Percentiles rank a stretch among this genome's conserved stretches.
Evolutionary conservation across 1,140 invertebrate species (phyloP).

Genomic region (Heliconius congener): DNA sequence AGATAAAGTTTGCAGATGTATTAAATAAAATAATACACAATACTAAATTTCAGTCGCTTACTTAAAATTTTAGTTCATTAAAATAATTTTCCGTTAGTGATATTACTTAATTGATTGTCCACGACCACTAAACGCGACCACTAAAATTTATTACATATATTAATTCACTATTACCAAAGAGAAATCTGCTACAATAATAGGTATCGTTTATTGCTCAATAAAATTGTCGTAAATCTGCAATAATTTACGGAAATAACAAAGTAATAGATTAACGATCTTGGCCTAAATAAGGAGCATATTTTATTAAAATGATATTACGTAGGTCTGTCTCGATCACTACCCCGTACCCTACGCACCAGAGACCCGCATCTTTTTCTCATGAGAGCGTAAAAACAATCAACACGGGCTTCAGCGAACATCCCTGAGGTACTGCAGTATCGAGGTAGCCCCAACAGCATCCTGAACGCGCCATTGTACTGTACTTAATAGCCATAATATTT

Average conservation of each 20-base stretch:
- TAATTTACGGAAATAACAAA: constrained; percentile 10
- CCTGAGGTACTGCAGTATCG: too few species aligned
- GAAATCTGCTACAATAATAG: neutral
- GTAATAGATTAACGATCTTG: constrained; percentile 2
- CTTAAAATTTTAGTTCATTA: neutral
- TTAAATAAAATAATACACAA: too few species aligned
- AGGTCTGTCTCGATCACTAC: neutral
- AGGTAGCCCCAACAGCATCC: too few species aligned
- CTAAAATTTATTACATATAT: neutral
- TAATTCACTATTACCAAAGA: neutral
- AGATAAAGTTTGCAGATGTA: too few species aligned
- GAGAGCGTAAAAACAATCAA: too few species aligned
- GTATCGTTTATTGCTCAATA: constrained; percentile 9
- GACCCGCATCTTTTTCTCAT: too few species aligned
- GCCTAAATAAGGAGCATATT: neutral
- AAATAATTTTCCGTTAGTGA: neutral
- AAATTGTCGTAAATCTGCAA: constrained; percentile 11
- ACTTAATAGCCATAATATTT: too few species aligned
- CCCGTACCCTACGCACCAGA: too few species aligned
- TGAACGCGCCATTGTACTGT: too few species aligned
- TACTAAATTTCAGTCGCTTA: too few species aligned
- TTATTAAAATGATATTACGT: neutral
- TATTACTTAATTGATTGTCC: neutral
- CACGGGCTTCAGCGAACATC: too few species aligned
- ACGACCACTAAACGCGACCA: neutral